Evolutionary conservation across 2,113 vertebrate species (phyloP), one percentile per base, ranked within the genome.

Genomic region (Erinaceus europaeus): DNA sequence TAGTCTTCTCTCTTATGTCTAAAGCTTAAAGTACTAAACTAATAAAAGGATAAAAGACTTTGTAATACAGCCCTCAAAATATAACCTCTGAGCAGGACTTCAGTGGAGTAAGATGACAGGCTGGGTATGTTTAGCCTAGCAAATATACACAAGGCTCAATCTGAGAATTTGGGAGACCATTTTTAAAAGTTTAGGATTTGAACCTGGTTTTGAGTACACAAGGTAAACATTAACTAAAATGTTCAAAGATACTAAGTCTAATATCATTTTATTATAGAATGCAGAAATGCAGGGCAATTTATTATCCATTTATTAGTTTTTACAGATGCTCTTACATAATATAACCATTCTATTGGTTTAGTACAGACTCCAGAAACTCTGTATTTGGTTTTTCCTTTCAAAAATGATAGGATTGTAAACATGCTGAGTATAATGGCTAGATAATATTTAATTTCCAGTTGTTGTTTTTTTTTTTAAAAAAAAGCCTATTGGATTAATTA

Each of bases 11-110:
- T 97, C 96, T 96, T 96, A 96, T 96, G 96, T 96, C 97, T 95
- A 91, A 84, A 92, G 95, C 96, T 97, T 98, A 97, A 94, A 97
- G 97, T 97, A 97, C 96, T 97, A 97, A 98, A 97, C 96, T 97
- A 98, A 97, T 97, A 97, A 97, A 97, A 96, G 97, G 96, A 97
- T 97, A 97, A 97, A 97, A 96, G 96, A 97, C 95, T 97, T 96
- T 90, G 96, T 95, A 96, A 97, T 97, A 97, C 96, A 97, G 96
- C 97, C 97, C 97, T 96, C 91, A 93, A 96, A 96, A 97, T 96
- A 96, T 87, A 96, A 96, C 68, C 94, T 95, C 94, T 91, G 95
- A 92, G 86, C 93, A 92, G 61, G 84, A 96, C 90, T 95, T 94
- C 80, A 48, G 61, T 2, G 67, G 90, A 96, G 81, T 88, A 94